A percentile compares a stretch with the other conserved stretches of the same genome.
phyloP scores from a whole-genome alignment of 2,888 invertebrate genomes.

The Scaeva pyrastri region DNA sequence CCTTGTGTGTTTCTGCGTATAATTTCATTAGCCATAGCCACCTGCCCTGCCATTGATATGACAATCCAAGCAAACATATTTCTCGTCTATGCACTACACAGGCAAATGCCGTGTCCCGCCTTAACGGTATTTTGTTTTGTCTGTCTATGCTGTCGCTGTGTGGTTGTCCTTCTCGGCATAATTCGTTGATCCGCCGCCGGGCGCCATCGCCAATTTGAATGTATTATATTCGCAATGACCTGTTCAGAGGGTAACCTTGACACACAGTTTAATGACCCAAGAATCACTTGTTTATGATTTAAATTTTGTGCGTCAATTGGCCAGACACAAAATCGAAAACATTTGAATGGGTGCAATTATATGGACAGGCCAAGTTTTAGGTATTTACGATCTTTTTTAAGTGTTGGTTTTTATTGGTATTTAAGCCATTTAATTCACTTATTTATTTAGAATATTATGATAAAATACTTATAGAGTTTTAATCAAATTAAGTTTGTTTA shows the following conservation, averaged over 20 bases:
- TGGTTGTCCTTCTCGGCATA: conserved; percentile 8
- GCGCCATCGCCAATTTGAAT: too few species aligned
- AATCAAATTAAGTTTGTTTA: conserved; percentile 15
- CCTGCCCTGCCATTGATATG: conserved; percentile 45
- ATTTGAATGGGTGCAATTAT: conserved; percentile 30
- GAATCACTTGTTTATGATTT: conserved; percentile 37
- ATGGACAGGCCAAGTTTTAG: background rate
- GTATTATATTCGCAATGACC: conserved; percentile 11
- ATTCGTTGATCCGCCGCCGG: background rate
- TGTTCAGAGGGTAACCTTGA: conserved; percentile 58
- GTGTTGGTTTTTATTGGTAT: background rate
- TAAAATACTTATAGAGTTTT: conserved; percentile 2
- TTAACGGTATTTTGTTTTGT: conserved; percentile 14
- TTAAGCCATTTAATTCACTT: background rate
- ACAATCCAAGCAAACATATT: background rate
- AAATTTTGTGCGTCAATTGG: conserved; percentile 49
- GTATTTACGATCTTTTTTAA: background rate
- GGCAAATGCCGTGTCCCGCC: background rate
- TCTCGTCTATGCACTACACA: background rate
- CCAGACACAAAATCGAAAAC: conserved; percentile 40
- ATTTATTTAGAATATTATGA: background rate
- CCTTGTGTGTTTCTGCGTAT: conserved; percentile 33
- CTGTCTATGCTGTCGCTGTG: conserved; percentile 5
- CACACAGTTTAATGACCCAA: conserved; percentile 66
- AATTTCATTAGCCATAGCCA: conserved; percentile 49